phyloP scores from a whole-genome alignment of 2,797 vertebrate genomes.

The Helarctos malayanus region DNA sequence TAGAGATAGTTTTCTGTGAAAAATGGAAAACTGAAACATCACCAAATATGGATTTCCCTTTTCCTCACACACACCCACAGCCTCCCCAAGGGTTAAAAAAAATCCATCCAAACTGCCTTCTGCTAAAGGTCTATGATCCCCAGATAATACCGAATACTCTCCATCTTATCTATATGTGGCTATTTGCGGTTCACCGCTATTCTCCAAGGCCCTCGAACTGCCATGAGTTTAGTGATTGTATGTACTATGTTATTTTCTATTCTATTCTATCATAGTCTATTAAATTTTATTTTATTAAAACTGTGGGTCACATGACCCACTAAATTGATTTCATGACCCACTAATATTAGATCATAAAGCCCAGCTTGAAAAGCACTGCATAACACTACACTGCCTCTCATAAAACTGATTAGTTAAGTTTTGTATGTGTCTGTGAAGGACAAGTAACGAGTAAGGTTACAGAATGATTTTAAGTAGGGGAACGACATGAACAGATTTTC shows the following conservation, averaged over 20 bases:
- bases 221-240: neutral
- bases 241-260: neutral
- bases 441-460: neutral
- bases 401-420: constrained; percentile 47
- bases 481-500: neutral
- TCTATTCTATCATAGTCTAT: neutral
- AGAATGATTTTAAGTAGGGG: neutral
- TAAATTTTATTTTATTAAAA: constrained; percentile 68
- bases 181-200: neutral
- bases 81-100: neutral
- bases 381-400: neutral
- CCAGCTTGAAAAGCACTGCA: constrained; percentile 45
- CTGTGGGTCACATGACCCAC: constrained; percentile 24
- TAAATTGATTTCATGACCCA: constrained; percentile 63
- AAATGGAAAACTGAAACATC: neutral
- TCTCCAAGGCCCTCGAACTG: neutral
- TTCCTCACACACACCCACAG: neutral
- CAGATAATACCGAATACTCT: neutral
- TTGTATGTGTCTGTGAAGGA: constrained; percentile 30
- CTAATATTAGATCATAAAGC: constrained; percentile 70
- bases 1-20: neutral
- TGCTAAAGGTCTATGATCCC: neutral
- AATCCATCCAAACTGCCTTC: neutral
- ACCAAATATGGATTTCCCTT: neutral
- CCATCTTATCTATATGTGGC: neutral